Base-by-base conservation (phyloP, 2,797 vertebrate species). In the Diplodus puntazzo region DNA sequence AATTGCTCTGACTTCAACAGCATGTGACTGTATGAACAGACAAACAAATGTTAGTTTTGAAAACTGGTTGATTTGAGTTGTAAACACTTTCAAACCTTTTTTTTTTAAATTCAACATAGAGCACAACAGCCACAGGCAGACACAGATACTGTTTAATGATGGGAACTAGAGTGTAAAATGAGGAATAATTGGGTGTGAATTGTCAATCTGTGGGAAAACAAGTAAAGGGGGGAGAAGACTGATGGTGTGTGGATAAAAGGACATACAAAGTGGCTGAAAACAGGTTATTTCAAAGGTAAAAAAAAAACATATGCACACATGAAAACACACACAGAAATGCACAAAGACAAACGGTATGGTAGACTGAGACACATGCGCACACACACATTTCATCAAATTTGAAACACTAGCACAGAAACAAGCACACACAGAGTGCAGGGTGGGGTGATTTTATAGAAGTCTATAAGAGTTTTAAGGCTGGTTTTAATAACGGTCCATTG, bases 401-500 rank as follows among this genome's bases (percentile, higher is more conserved):
- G 45, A 25, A n/a, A 45, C 10, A 42, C 11, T 34, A n/a, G 9
- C 21, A 52, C 70, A 73, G 23, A 73, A 48, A 73, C 49, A 62
- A 42, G 69, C 49, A 62, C 55, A 62, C 42, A 39, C 43, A 75
- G 17, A 50, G 50, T 10, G 60, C 50, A 67, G 83, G 73, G 81
- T 23, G 46, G 69, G 62, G 73, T 77, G 54, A 82, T 80, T 88
- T 88, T 83, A 87, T 81, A 78, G 87, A 62, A 57, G 81, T 65
- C 77, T 80, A 2, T 70, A 77, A 81, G 50, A 61, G 66, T 82
- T 87, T 87, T 83, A 85, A 74, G 34, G 75, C 69, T 62, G 71
- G 23, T 85, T 86, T 87, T 78, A 85, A 84, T 85, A 86, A 92
- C 82, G 79, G 81, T 45, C 57, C 84, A 75, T 62, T 81, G 70